phyloP scores from a whole-genome alignment of 2,113 vertebrate species.

The Rhea pennata region DNA sequence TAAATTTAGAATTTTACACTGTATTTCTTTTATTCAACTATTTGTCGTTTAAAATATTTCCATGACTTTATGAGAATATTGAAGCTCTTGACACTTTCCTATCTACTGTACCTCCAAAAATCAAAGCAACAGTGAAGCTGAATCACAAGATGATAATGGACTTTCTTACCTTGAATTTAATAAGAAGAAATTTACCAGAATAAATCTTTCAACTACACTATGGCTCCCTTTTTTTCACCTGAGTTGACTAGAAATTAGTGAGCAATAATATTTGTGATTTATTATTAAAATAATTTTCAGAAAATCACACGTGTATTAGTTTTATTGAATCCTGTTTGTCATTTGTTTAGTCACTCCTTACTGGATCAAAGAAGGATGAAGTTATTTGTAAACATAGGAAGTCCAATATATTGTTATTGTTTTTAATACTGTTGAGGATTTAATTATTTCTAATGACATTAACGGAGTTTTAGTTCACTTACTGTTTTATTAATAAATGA shows the following conservation, averaged over 20 bases:
- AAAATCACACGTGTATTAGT: background rate
- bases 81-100: background rate
- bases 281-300: background rate
- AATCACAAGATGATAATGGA: background rate
- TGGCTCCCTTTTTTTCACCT: too few species aligned
- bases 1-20: background rate
- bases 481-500: background rate
- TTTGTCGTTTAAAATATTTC: background rate
- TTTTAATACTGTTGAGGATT: background rate
- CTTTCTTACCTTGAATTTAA: background rate
- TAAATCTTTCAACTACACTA: background rate
- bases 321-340: background rate
- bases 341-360: background rate
- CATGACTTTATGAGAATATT: background rate
- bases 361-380: background rate
- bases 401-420: background rate
- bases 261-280: background rate
- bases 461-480: background rate
- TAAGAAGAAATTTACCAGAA: background rate
- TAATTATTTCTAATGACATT: background rate
- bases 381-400: background rate
- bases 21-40: background rate
- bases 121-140: background rate
- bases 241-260: background rate
- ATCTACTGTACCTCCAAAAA: background rate